Evolutionary conservation across 2,113 vertebrate species (phyloP), one percentile per base, ranked within the genome.

Genomic region (Actenoides lindsayi): DNA sequence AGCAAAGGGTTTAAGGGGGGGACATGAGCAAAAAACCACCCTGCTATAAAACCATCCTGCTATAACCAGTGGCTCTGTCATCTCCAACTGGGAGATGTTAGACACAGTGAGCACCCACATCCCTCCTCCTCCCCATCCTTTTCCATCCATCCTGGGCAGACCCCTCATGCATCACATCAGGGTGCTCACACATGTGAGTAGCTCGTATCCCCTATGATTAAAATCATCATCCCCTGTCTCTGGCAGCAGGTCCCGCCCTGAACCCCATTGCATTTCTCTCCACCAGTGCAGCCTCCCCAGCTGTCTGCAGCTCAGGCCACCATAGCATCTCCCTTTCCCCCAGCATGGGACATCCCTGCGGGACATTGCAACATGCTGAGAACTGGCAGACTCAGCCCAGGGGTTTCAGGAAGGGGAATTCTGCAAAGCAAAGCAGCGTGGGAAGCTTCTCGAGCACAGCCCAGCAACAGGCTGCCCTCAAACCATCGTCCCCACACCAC

Each of bases 1-100:
- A 69, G 63, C 30, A 24, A n/a, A 35, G 35, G 20, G n/a, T 24
- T 48, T n/a, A 42, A 75, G 30, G 23, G 20, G 4, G 37, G 21
- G 25, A 50, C 0, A 1, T 6, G 33, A 89, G 17, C 14, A 81
- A 46, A 44, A 57, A 7, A 3, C 0, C 5, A 18, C 14, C 19
- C 12, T 11, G 0, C 51, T 48, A 14, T 4, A 56, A 27, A 7
- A 3, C 0, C 5, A 18, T 10, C 19, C 12, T 11, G 0, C 51
- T 48, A 14, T 4, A 56, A 27, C 18, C 13, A 2, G 6, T 4
- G 37, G 14, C 50, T 86, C 17, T 8, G 1, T 18, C 1, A 1
- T 31, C 12, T 86, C 54, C 54, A 59, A 13, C 53, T 71, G 57
- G 25, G 53, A 93, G 44, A 18, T 0, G 9, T 14, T 15, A 48